These are phyloP conservation scores for Hesperia comma DNA, from an alignment of 2,888 invertebrate species.

Conservation along the genomic window DNA sequence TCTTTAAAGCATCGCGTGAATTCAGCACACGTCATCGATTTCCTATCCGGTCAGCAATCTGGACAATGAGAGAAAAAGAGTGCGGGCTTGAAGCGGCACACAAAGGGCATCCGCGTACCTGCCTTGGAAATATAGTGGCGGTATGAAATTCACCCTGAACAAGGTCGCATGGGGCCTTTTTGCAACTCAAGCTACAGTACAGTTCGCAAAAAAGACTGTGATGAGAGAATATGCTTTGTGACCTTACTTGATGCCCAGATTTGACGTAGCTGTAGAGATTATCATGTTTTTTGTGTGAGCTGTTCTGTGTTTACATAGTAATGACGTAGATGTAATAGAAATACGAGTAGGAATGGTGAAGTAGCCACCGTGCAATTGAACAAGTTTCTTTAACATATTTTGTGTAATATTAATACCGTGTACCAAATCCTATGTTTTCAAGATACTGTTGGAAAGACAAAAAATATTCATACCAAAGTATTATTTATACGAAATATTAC, in stretches of 20 bases:
- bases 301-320: too few species aligned
- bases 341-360: too few species aligned
- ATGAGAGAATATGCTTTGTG: background rate
- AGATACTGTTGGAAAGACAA: too few species aligned
- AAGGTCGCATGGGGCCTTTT: constrained; percentile 43
- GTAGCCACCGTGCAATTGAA: too few species aligned
- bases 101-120: constrained; percentile 58
- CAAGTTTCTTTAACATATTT: too few species aligned
- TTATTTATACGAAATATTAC: constrained; percentile 13
- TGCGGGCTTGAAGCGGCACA: constrained; percentile 54
- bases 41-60: constrained; percentile 60
- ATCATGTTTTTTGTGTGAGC: too few species aligned
- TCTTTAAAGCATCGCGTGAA: constrained; percentile 45
- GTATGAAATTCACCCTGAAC: constrained; percentile 48
- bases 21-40: constrained; percentile 64
- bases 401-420: too few species aligned
- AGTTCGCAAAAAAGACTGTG: constrained; percentile 47
- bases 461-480: background rate
- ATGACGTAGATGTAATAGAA: too few species aligned
- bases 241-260: too few species aligned
- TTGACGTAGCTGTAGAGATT: too few species aligned
- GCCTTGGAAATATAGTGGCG: constrained; percentile 57
- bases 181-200: constrained; percentile 47
- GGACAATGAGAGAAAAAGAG: constrained; percentile 65
- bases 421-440: too few species aligned